Evolutionary conservation across 35 echinoderm and acorn worm species (phyloP).

Genomic region (Nesometra sesokonis): DNA sequence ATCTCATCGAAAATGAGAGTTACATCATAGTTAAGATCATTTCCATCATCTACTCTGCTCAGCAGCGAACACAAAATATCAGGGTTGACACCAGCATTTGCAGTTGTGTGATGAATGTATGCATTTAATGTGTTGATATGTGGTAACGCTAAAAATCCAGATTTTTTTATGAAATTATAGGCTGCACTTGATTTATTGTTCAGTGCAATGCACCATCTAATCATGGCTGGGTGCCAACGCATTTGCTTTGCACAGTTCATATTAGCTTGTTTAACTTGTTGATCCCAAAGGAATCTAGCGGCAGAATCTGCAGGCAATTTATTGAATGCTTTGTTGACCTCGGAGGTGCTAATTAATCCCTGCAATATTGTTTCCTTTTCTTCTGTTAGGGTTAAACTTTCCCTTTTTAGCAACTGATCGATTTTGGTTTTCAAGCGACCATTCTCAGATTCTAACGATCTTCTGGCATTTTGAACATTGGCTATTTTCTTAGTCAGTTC

Average conservation of each 20-base stretch:
- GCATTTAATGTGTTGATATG: constrained; percentile 22
- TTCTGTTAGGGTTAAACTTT: neutral
- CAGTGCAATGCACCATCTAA: neutral
- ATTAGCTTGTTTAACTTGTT: neutral
- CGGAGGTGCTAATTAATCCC: too few relatives aligned
- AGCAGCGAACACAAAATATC: neutral
- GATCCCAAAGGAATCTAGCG: neutral
- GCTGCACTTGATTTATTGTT: neutral
- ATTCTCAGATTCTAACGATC: too few relatives aligned
- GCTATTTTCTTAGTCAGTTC: too few relatives aligned
- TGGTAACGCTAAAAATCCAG: neutral
- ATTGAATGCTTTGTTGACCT: too few relatives aligned
- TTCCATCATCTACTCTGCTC: neutral
- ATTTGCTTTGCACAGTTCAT: neutral
- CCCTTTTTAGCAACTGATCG: neutral
- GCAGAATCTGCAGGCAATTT: neutral
- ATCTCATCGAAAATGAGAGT: constrained; percentile 21
- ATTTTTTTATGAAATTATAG: neutral
- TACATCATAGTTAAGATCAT: neutral
- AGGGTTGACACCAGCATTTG: neutral
- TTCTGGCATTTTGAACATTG: too few relatives aligned
- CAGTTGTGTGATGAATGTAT: constrained; percentile 9
- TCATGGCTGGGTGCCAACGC: neutral
- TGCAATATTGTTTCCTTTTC: too few relatives aligned
- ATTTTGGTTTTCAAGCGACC: neutral